Conservation (phyloP, 2,797 vertebrate genomes). For the Microctenopoma steveboyesi region DNA sequence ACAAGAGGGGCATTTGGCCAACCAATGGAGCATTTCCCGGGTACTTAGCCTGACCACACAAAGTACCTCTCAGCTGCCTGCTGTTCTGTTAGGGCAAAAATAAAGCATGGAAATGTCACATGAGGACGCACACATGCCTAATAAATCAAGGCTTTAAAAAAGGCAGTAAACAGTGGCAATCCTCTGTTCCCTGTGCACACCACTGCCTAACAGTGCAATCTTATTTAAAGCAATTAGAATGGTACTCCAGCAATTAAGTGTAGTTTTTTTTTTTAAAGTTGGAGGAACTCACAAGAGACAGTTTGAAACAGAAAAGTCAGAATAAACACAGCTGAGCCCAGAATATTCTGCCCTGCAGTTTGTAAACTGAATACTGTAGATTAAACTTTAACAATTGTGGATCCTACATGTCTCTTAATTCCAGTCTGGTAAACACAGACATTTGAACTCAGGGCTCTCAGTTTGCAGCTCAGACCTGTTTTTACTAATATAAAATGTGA, state of each 20-base stretch:
- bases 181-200: background rate
- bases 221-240: constrained; percentile 14
- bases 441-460: background rate
- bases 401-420: background rate
- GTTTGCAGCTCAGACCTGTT: background rate
- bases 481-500: too few species aligned
- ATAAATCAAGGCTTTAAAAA: constrained; percentile 23
- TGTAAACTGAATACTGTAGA: background rate
- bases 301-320: background rate
- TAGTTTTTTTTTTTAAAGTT: background rate
- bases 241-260: background rate
- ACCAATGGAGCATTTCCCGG: constrained; percentile 13
- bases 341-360: background rate
- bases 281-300: background rate
- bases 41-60: constrained; percentile 8
- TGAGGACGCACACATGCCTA: background rate
- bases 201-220: background rate
- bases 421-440: background rate
- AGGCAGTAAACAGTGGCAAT: constrained; percentile 8
- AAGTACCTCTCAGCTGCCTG: constrained; percentile 16
- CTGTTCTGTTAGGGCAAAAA: constrained; percentile 18
- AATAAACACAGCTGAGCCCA: background rate
- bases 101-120: background rate
- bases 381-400: background rate
- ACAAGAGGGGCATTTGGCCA: constrained; percentile 9